Percentiles rank a stretch among this genome's conserved stretches.
phyloP scores from a whole-genome alignment of 1,140 invertebrate species.

The Pomacea maculata region DNA sequence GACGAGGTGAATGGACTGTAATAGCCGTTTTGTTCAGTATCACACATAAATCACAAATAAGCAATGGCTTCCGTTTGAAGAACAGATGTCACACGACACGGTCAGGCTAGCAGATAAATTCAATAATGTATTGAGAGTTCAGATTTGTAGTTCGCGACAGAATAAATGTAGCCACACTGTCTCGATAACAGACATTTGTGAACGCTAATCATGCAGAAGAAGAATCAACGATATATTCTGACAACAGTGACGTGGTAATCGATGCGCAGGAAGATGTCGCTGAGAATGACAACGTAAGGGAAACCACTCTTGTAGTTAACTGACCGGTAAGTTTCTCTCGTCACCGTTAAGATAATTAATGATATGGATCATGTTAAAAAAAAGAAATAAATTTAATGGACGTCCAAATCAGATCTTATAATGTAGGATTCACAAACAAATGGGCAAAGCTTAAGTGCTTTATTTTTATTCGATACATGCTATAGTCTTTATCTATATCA shows the following conservation, averaged over 20 bases:
- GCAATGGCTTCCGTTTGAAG: constrained; percentile 6
- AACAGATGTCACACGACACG: not conserved
- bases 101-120: no score
- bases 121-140: no score
- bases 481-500: no score
- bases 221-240: no score
- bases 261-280: constrained; percentile 27
- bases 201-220: no score
- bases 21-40: not conserved
- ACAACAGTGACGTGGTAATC: constrained; percentile 30
- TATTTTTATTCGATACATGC: not conserved
- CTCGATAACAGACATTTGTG: no score
- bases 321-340: not conserved
- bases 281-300: constrained; percentile 21
- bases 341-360: no score
- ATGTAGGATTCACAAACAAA: not conserved
- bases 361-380: no score
- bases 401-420: not conserved
- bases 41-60: not conserved
- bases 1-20: not conserved
- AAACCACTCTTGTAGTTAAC: constrained; percentile 8
- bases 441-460: not conserved
- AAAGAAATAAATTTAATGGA: not conserved
- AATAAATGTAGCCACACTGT: no score
- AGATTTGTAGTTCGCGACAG: no score